Percentiles rank a stretch among this genome's conserved stretches.
phyloP scores from a whole-genome alignment of 2,797 vertebrate species.

The Hipposideros larvatus region DNA sequence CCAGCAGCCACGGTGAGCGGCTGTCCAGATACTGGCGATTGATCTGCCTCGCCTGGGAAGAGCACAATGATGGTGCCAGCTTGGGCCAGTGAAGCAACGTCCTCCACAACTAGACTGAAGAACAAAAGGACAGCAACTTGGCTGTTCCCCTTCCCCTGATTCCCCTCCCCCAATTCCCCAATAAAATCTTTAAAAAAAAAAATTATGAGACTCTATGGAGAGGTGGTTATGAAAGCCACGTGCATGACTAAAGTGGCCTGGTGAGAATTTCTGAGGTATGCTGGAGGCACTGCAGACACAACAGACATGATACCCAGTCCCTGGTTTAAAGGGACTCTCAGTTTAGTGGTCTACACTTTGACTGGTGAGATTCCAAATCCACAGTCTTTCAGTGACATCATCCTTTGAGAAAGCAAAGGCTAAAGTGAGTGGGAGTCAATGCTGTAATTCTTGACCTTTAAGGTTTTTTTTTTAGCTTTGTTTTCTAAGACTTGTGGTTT shows the following conservation, averaged over 20 bases:
- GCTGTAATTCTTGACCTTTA: constrained; percentile 69
- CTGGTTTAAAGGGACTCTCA: not conserved
- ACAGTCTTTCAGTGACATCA: constrained; percentile 43
- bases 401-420: constrained; percentile 71
- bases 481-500: constrained; percentile 75
- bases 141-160: too few species aligned
- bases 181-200: not conserved
- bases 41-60: too few species aligned
- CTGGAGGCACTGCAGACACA: not conserved
- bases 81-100: too few species aligned
- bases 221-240: not conserved
- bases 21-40: too few species aligned
- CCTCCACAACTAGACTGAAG: too few species aligned
- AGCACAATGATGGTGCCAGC: too few species aligned
- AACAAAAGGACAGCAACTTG: too few species aligned
- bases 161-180: too few species aligned
- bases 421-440: constrained; percentile 61
- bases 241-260: not conserved
- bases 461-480: constrained; percentile 39
- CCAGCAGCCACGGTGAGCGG: too few species aligned
- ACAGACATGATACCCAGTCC: not conserved
- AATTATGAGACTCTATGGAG: not conserved
- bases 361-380: constrained; percentile 30
- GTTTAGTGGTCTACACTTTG: not conserved
- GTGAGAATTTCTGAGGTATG: not conserved